Evolutionary conservation across 1,140 invertebrate species (phyloP).

Genomic region (Hormaphis cornu): DNA sequence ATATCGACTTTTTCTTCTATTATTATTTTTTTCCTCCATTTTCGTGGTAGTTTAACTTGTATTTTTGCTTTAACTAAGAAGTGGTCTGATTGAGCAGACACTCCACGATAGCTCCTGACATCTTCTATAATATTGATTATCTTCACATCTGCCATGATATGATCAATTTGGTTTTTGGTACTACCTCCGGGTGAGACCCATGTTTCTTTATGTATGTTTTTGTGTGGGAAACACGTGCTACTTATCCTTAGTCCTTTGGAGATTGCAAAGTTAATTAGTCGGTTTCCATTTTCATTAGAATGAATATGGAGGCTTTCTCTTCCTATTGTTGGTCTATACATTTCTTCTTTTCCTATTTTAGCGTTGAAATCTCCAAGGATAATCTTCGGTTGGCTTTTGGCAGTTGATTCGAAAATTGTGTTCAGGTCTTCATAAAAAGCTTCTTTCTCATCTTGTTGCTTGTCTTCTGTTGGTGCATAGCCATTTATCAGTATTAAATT

Average conservation of each 20-base stretch:
- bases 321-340: conserved; percentile 18
- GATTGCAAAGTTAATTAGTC: not conserved
- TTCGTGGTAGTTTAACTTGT: too few species aligned
- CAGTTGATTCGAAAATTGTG: not conserved
- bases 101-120: not conserved
- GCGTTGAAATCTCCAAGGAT: conserved; percentile 9
- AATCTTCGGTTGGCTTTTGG: conserved; percentile 21
- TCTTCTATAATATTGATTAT: not conserved
- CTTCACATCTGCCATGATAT: not conserved
- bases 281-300: not conserved
- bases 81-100: too few species aligned
- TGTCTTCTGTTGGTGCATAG: not conserved
- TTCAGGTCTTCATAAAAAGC: not conserved
- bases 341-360: conserved; percentile 15
- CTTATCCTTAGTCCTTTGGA: not conserved
- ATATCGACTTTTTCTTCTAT: too few species aligned
- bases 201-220: not conserved
- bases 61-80: too few species aligned
- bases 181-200: not conserved
- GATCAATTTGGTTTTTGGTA: not conserved
- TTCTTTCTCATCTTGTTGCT: not conserved
- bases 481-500: conserved; percentile 6
- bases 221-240: not conserved
- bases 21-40: too few species aligned
- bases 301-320: not conserved